These are phyloP conservation scores for Drosophila limbata DNA, from an alignment of 2,888 invertebrate species.

Conservation along the genomic window DNA sequence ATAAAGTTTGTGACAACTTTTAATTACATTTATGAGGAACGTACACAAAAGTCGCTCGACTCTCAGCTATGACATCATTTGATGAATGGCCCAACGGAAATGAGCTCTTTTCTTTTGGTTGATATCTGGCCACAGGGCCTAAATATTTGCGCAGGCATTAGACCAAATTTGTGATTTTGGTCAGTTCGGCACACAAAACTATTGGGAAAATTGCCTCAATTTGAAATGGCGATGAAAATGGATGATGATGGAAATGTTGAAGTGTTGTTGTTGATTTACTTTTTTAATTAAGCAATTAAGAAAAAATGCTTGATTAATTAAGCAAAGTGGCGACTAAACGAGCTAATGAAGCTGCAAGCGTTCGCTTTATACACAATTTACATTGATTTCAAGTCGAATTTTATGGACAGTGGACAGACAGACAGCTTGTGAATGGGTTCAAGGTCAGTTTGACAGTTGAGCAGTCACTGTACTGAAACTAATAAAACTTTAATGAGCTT, in stretches of 20 bases:
- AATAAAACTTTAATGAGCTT: slow-evolving; percentile 5
- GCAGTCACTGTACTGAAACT: slow-evolving; percentile 1
- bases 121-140: slow-evolving; percentile 27
- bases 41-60: slow-evolving; percentile 20
- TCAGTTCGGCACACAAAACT: slow-evolving; percentile 6
- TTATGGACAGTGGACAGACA: background rate
- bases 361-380: slow-evolving; percentile 43
- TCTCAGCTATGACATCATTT: slow-evolving; percentile 57
- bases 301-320: slow-evolving; percentile 70
- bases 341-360: slow-evolving; percentile 56
- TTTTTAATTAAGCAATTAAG: slow-evolving; percentile 69
- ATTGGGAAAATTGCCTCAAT: slow-evolving; percentile 23
- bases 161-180: slow-evolving; percentile 21
- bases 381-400: slow-evolving; percentile 53
- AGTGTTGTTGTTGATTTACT: slow-evolving; percentile 18
- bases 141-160: slow-evolving; percentile 54
- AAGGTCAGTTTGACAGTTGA: slow-evolving; percentile 50
- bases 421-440: slow-evolving; percentile 30
- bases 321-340: slow-evolving; percentile 33
- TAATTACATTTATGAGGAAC: slow-evolving; percentile 67
- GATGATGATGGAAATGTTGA: slow-evolving; percentile 29
- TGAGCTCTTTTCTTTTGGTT: slow-evolving; percentile 45
- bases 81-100: slow-evolving; percentile 66
- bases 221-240: slow-evolving; percentile 36
- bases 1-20: slow-evolving; percentile 73